Base-by-base conservation (phyloP, 1,140 invertebrate genomes). In the Drosophila teissieri region DNA sequence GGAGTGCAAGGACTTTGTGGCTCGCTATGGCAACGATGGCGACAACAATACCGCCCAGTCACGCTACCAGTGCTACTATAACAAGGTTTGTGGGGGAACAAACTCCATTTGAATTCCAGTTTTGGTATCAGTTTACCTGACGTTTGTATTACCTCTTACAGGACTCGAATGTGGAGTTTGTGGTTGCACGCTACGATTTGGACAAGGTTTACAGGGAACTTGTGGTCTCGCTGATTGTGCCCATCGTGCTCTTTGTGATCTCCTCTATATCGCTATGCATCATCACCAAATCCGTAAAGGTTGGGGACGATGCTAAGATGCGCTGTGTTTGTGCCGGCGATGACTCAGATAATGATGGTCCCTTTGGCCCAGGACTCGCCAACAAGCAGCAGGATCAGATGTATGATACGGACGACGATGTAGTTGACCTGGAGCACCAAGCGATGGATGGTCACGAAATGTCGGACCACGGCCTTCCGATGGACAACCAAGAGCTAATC, bases 251-350 rank as follows among this genome's bases (percentile, higher is more conserved):
- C n/a, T 96, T 97, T 86, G 94, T 97, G 34, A 93, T 98, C 12
- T 97, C 97, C 57, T 97, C 97, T 91, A 93, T 97, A 69, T 96
- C 96, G 14, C 40, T 93, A 17, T 92, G 91, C 65, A 82, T 93
- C 54, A 92, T 93, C 15, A 93, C 92, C 24, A 90, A 92, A 60
- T 92, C 88, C 4, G 92, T 93, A 0, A 93, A 93, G 88, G 92
- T 92, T 22, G 96, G 96, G 17, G 96, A 97, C 92, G 96, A 97
- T 91, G 96, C 96, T 10, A 97, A 96, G 92, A 97, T 97, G 96
- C 94, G 96, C 58, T 97, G 97, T 93, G 96, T 97, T 83, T 95
- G 95, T 51, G 89, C 88, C 17, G 86, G 85, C 3, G 93, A 94
- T 12, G 94, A 93, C 31, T 91, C 91, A 0, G 91, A 92, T 27